These are phyloP conservation scores for Agrilus cyanescens DNA, from an alignment of 2,888 invertebrate species.

Conservation along the genomic window DNA sequence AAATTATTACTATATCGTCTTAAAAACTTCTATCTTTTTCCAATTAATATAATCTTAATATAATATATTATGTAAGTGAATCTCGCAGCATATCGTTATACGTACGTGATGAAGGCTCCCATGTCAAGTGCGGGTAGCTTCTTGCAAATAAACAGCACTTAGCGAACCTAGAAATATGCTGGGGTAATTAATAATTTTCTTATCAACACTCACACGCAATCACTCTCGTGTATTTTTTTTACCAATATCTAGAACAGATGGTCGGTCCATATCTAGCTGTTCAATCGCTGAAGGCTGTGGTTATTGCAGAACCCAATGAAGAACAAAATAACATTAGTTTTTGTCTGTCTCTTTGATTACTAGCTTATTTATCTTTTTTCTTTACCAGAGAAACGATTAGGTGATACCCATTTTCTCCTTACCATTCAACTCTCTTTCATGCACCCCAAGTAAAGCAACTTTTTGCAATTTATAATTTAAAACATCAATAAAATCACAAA, in stretches of 20 bases:
- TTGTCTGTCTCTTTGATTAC: conserved; percentile 14
- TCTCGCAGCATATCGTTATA: conserved; percentile 34
- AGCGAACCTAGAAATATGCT: conserved; percentile 50
- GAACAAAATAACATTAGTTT: conserved; percentile 25
- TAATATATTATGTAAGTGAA: conserved; percentile 11
- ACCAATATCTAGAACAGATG: conserved; percentile 9
- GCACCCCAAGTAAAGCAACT: conserved; percentile 26
- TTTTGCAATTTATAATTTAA: no score
- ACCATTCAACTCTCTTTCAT: conserved; percentile 23
- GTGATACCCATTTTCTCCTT: conserved; percentile 15
- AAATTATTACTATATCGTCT: neutral
- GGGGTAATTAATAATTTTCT: conserved; percentile 50
- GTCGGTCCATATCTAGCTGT: conserved; percentile 10
- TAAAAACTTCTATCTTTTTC: neutral
- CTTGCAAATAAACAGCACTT: conserved; percentile 35
- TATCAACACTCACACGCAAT: conserved; percentile 38
- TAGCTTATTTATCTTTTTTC: conserved; percentile 10
- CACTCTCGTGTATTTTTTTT: conserved; percentile 25
- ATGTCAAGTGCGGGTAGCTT: conserved; percentile 27
- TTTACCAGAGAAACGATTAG: conserved; percentile 9
- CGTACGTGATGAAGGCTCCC: conserved; percentile 35
- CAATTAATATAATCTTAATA: neutral
- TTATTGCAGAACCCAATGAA: conserved; percentile 16
- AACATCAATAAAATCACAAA: no score
- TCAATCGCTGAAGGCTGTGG: conserved; percentile 10